Evolutionary conservation across 2,888 invertebrate species (phyloP), one percentile per base, ranked within the genome.

Genomic region (Drosophila birchii): DNA sequence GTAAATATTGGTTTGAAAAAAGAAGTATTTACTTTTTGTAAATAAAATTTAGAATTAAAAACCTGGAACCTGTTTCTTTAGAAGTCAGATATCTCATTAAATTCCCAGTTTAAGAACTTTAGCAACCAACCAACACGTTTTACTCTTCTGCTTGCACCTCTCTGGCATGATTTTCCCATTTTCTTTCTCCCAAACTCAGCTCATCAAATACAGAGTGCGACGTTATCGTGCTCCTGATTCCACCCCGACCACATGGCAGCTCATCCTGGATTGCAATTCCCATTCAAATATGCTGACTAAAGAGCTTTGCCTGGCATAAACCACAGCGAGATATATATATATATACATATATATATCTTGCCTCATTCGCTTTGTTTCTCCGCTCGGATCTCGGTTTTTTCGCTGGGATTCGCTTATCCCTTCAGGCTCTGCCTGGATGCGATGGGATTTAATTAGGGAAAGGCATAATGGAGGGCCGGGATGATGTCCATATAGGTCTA

Each of bases 201-300:
- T 20, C 47, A 36, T 47, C 41, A 55, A 60, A 60, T 60, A 55
- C 43, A 55, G 36, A 41, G 57, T 51, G 73, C 63, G 66, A 44
- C 60, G 53, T 53, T 59, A 39, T 59, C 45, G 16, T 57, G 47
- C 38, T 32, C 57, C 39, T 20, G 32, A 36, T 47, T 47, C 43
- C 23, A 26, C 43, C 53, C 55, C 61, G 45, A 74, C 57, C 58
- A 54, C 68, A 63, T 72, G 69, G 57, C 63, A 67, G 78, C 56
- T 71, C 32, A 41, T 68, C 56, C 49, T 64, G 64, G 49, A 68
- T 63, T 79, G 76, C 78, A 71, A 78, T 80, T 79, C 69, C 79
- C 73, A 79, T 84, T 79, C 63, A 64, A 86, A 79, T 86, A 57
- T 79, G 82, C 82, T 86, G 82, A 83, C 78, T 84, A 58, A 54